A percentile compares a stretch with the other conserved stretches of the same genome.
Evolutionary conservation across 2,797 vertebrate species (phyloP).

Genomic region (Ispidina lecontei): DNA sequence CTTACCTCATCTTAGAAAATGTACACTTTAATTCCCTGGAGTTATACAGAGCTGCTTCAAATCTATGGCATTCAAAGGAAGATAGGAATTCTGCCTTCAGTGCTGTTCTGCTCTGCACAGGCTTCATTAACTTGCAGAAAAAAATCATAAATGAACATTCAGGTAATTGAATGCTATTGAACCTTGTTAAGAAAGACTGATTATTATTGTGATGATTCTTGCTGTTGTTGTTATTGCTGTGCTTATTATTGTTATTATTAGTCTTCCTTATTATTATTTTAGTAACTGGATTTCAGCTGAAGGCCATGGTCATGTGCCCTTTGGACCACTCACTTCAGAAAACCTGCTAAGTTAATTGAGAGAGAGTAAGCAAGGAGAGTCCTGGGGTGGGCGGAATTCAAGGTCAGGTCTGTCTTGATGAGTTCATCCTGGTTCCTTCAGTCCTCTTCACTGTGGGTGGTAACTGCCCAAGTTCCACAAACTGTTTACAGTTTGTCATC

Average conservation of each 20-base stretch:
- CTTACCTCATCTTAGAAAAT: background rate
- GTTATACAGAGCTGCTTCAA: background rate
- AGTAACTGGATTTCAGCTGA: background rate
- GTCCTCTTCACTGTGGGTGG: constrained; percentile 41
- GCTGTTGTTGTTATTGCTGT: background rate
- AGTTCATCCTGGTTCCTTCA: constrained; percentile 12
- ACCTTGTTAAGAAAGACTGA: background rate
- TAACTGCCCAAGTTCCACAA: background rate
- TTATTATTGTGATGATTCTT: background rate
- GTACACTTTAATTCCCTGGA: background rate
- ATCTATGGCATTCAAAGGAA: background rate
- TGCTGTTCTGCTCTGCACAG: background rate
- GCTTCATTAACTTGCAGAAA: background rate
- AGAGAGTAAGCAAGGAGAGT: background rate
- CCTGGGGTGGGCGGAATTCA: background rate
- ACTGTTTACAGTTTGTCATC: constrained; percentile 34
- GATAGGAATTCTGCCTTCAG: background rate
- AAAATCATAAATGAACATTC: background rate
- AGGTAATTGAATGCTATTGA: background rate
- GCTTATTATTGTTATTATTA: background rate
- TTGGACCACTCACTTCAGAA: background rate
- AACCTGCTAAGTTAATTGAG: background rate
- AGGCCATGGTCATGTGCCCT: background rate
- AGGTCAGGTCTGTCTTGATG: constrained; percentile 35
- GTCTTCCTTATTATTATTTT: background rate